phyloP scores from a whole-genome alignment of 2,888 invertebrate species.

The Clusia tigrina region DNA sequence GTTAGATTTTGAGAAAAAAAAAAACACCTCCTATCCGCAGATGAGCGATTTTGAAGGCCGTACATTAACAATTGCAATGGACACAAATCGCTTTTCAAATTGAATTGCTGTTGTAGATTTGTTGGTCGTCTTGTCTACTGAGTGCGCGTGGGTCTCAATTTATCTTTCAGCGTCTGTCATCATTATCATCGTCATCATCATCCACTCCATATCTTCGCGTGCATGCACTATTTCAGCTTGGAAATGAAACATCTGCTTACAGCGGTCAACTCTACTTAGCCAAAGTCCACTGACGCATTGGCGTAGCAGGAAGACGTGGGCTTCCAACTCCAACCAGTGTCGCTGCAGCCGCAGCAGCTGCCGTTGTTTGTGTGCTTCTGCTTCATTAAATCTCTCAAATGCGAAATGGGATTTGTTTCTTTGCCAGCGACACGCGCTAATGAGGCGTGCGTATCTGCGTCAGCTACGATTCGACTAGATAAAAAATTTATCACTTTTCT shows the following conservation, averaged over 20 bases:
- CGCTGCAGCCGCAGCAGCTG: neutral
- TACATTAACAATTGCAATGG: too few species aligned
- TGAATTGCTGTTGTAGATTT: too few species aligned
- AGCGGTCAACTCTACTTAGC: conserved; percentile 14
- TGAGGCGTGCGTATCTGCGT: conserved; percentile 18
- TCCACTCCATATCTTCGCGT: conserved; percentile 17
- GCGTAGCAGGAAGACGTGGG: conserved; percentile 1
- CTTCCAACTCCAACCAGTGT: neutral
- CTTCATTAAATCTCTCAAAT: conserved; percentile 22
- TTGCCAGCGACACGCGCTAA: conserved; percentile 19
- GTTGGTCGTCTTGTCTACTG: too few species aligned
- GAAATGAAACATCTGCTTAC: conserved; percentile 9
- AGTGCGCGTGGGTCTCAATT: neutral
- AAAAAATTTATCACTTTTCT: conserved; percentile 18
- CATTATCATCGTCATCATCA: conserved; percentile 2
- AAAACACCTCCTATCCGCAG: too few species aligned
- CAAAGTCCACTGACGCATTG: conserved; percentile 10
- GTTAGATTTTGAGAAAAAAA: too few species aligned
- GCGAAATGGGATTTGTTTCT: conserved; percentile 10
- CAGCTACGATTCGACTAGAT: neutral
- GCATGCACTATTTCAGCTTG: conserved; percentile 4
- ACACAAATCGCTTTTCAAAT: too few species aligned
- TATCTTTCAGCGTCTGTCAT: too few species aligned
- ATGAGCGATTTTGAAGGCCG: too few species aligned
- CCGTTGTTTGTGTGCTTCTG: neutral